phyloP scores from a whole-genome alignment of 2,113 vertebrate genomes.

The Lucifuga dentata region DNA sequence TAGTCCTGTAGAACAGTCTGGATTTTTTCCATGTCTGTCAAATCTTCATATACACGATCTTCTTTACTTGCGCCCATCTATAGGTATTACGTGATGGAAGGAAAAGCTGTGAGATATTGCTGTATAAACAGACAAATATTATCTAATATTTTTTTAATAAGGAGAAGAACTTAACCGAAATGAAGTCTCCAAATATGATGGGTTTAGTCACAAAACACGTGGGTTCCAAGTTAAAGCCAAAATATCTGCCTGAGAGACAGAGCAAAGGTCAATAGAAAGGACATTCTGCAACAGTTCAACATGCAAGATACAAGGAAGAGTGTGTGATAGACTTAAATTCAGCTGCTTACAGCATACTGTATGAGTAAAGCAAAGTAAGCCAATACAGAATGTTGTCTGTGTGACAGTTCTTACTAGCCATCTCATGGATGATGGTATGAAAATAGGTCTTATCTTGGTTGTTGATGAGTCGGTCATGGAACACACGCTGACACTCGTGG shows the following conservation, averaged over 20 bases:
- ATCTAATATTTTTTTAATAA: neutral
- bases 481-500: conserved; percentile 89
- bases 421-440: conserved; percentile 86
- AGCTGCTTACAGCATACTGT: no score
- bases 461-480: conserved; percentile 88
- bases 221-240: conserved; percentile 83
- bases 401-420: conserved; percentile 82
- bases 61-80: conserved; percentile 80
- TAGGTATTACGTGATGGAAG: neutral
- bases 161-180: conserved; percentile 77
- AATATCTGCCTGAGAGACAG: conserved; percentile 83
- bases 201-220: conserved; percentile 83
- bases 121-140: neutral
- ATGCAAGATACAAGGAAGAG: neutral
- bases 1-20: conserved; percentile 87
- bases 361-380: neutral
- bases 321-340: no score
- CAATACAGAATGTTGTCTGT: neutral
- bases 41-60: conserved; percentile 84
- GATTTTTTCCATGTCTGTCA: conserved; percentile 85
- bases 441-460: conserved; percentile 88
- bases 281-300: neutral
- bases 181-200: conserved; percentile 90
- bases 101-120: neutral
- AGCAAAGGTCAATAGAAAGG: neutral